Conservation (phyloP, 2,888 invertebrate species). For the Hypena proboscidalis region DNA sequence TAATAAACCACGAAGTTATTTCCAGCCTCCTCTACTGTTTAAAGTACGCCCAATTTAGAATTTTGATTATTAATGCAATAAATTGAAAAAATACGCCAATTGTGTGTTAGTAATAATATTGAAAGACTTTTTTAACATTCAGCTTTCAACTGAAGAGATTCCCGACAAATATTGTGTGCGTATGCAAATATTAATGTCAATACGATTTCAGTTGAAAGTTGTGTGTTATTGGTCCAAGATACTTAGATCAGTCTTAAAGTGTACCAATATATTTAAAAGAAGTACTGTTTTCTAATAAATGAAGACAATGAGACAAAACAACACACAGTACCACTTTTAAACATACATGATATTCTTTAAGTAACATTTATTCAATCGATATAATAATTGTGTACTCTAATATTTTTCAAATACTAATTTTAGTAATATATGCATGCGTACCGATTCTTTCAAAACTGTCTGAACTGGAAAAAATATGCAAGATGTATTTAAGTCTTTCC, state of each 20-base stretch:
- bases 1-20: neutral
- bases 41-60: slow-evolving; percentile 34
- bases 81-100: slow-evolving; percentile 14
- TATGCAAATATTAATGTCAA: neutral
- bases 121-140: slow-evolving; percentile 33
- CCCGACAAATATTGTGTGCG: neutral
- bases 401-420: slow-evolving; percentile 25
- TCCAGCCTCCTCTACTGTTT: slow-evolving; percentile 18
- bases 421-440: slow-evolving; percentile 69
- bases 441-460: slow-evolving; percentile 71
- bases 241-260: slow-evolving; percentile 12
- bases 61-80: slow-evolving; percentile 6
- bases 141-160: slow-evolving; percentile 30
- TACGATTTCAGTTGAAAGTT: slow-evolving; percentile 27
- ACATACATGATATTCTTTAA: slow-evolving; percentile 26
- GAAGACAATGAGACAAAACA: too few relatives aligned
- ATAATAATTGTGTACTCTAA: slow-evolving; percentile 17
- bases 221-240: slow-evolving; percentile 15
- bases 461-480: slow-evolving; percentile 71
- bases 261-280: slow-evolving; percentile 26
- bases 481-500: slow-evolving; percentile 54
- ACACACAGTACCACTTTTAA: slow-evolving; percentile 18
- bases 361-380: slow-evolving; percentile 1
- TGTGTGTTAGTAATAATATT: slow-evolving; percentile 23
- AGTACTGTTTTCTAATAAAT: neutral